Conservation (phyloP, 2,113 vertebrate species). For the Gymnobelideus leadbeateri region DNA sequence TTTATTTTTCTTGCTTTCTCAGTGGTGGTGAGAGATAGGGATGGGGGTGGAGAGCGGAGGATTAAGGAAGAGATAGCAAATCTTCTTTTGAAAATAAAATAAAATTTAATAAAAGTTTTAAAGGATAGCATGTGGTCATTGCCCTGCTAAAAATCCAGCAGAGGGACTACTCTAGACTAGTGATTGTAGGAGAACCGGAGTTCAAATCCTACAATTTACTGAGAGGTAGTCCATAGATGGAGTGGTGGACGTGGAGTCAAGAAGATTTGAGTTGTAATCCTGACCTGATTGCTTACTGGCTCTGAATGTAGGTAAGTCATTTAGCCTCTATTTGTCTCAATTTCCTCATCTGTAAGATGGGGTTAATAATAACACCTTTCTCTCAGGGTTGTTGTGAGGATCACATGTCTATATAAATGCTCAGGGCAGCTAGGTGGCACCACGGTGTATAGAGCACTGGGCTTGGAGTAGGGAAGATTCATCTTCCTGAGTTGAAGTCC, state of each 20-base stretch:
- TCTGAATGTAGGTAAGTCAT: no score
- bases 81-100: background rate
- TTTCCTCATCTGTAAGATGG: background rate
- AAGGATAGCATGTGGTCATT: no score
- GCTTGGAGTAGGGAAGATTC: background rate
- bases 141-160: background rate
- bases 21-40: background rate
- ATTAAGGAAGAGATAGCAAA: background rate
- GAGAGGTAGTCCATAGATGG: background rate
- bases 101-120: background rate
- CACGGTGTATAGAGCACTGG: background rate
- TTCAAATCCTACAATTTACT: background rate
- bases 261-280: background rate
- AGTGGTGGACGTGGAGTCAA: background rate
- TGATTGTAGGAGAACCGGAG: background rate
- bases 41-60: background rate
- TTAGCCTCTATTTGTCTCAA: background rate
- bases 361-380: background rate
- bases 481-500: background rate
- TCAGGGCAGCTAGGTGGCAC: background rate
- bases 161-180: background rate
- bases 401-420: background rate
- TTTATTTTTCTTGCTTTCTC: background rate
- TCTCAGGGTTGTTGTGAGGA: background rate
- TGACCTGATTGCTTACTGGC: background rate